A percentile compares a stretch with the other conserved stretches of the same genome.
Conservation (phyloP, 2,113 vertebrate species). For the Mormyrus lacerda region DNA sequence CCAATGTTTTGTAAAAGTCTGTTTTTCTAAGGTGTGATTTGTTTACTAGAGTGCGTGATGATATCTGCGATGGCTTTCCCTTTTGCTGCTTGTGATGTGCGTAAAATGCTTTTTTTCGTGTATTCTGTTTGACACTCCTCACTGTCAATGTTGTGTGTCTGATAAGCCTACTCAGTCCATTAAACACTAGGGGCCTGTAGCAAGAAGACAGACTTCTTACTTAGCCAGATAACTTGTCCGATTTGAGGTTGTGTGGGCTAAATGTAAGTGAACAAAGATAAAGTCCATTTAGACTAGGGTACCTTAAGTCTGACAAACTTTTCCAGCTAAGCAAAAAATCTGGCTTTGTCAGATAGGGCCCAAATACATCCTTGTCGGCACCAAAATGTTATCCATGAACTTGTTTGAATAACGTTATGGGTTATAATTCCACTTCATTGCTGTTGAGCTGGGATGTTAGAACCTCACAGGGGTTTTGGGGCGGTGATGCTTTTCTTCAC, state of each 20-base stretch:
- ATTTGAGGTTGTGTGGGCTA: not conserved
- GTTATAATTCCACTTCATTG: not conserved
- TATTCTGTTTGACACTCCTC: not conserved
- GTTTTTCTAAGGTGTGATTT: not conserved
- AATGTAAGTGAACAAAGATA: not conserved
- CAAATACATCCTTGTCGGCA: not conserved
- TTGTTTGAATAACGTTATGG: not conserved
- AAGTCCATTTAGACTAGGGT: not conserved
- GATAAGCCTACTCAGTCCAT: not conserved
- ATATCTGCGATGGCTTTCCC: not conserved
- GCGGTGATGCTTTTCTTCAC: not conserved
- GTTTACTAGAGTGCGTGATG: not conserved
- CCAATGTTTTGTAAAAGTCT: not conserved
- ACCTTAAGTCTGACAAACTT: not conserved
- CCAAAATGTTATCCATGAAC: not conserved
- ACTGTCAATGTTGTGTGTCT: not conserved
- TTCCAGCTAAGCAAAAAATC: not conserved
- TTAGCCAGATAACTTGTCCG: not conserved
- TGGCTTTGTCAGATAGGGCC: not conserved
- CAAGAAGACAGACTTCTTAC: not conserved
- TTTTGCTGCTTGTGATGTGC: not conserved
- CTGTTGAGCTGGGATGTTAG: not conserved
- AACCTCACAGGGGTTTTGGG: not conserved
- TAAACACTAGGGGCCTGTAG: not conserved
- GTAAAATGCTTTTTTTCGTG: not conserved